Evolutionary conservation across 1,140 invertebrate species (phyloP).

Genomic region (Brachionus sp.): DNA sequence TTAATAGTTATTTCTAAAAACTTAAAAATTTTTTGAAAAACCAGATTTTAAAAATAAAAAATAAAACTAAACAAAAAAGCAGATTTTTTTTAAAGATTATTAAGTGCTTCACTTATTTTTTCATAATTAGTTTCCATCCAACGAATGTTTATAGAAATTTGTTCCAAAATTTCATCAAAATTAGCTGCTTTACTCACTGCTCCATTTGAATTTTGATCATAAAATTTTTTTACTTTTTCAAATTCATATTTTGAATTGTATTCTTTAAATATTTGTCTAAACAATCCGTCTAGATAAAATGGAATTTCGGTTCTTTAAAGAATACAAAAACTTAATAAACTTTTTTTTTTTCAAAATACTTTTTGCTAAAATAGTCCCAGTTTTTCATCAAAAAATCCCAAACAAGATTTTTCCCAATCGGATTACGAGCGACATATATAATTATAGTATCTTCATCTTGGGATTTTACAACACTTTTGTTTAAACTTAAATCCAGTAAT

Average conservation of each 20-base stretch:
- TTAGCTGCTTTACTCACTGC: neutral
- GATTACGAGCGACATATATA: conserved; percentile 68
- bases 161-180: neutral
- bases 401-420: conserved; percentile 68
- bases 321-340: neutral
- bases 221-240: neutral
- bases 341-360: conserved; percentile 54
- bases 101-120: neutral
- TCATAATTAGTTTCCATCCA: conserved; percentile 11
- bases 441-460: conserved; percentile 70
- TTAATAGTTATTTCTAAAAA: no score
- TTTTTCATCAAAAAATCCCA: conserved; percentile 74
- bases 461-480: conserved; percentile 66
- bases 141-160: neutral
- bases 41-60: neutral
- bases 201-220: neutral
- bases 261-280: neutral
- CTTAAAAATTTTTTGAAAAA: no score
- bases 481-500: conserved; percentile 59
- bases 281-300: neutral
- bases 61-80: no score
- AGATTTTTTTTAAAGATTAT: neutral
- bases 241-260: conserved; percentile 37
- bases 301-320: neutral
- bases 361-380: conserved; percentile 67